These are phyloP conservation scores for Polypterus senegalus DNA, from an alignment of 2,113 vertebrate genomes.

Conservation along the genomic window DNA sequence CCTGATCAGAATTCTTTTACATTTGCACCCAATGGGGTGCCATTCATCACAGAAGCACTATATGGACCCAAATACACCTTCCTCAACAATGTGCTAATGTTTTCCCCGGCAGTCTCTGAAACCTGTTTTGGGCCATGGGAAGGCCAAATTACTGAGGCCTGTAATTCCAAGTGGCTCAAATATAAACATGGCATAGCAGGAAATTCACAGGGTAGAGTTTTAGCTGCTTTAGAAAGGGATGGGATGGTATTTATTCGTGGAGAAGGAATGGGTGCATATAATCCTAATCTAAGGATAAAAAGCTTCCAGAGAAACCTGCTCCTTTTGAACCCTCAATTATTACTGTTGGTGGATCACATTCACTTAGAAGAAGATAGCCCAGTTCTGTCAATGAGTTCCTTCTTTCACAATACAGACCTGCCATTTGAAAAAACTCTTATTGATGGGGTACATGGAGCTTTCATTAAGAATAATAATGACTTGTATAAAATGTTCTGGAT, in stretches of 20 bases:
- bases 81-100: conserved; percentile 85
- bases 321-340: conserved; percentile 83
- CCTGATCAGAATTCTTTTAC: conserved; percentile 95
- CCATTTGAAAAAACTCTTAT: conserved; percentile 65
- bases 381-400: conserved; percentile 61
- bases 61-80: conserved; percentile 93
- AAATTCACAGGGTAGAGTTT: conserved; percentile 68
- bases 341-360: conserved; percentile 84
- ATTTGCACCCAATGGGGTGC: conserved; percentile 81
- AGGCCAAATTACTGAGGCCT: conserved; percentile 89
- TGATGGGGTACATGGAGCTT: conserved; percentile 73
- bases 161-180: conserved; percentile 90
- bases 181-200: conserved; percentile 80
- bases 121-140: conserved; percentile 88
- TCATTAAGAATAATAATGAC: conserved; percentile 61
- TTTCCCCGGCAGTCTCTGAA: conserved; percentile 59
- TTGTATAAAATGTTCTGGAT: conserved; percentile 93
- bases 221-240: conserved; percentile 59
- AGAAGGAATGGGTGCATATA: conserved; percentile 74
- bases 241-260: conserved; percentile 85
- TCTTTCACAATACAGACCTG: conserved; percentile 89
- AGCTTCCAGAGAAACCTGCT: conserved; percentile 78
- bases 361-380: conserved; percentile 67
- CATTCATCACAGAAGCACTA: conserved; percentile 89
- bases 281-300: conserved; percentile 65